Evolutionary conservation across 2,113 vertebrate species (phyloP).

Genomic region (Solenodon paradoxus): DNA sequence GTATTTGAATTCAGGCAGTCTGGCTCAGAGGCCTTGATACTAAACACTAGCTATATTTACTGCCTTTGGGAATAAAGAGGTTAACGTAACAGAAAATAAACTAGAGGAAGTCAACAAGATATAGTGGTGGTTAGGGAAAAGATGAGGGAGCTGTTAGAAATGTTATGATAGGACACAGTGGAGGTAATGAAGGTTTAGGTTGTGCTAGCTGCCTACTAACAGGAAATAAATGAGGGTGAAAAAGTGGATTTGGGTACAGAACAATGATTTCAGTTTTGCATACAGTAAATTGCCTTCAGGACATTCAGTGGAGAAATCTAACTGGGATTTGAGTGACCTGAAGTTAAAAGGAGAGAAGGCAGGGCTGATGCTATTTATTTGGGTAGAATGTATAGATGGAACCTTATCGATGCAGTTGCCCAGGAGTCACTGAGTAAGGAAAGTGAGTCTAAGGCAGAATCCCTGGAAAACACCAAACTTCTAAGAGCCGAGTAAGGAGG

Average conservation of each 20-base stretch:
- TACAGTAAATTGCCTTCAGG: not conserved
- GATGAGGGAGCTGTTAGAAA: not conserved
- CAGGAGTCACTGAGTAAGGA: not conserved
- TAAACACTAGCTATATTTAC: not conserved
- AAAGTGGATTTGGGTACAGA: not conserved
- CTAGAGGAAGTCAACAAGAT: not conserved
- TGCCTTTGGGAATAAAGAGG: not conserved
- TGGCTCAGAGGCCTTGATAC: not conserved
- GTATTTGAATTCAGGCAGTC: not conserved
- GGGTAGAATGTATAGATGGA: not conserved
- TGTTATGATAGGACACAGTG: not conserved
- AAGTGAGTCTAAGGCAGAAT: not conserved
- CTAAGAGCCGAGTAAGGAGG: not conserved
- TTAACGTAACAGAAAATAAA: not conserved
- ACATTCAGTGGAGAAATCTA: constrained; percentile 5
- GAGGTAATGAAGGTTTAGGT: not conserved
- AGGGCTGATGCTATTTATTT: not conserved
- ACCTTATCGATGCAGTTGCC: not conserved
- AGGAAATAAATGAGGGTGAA: not conserved
- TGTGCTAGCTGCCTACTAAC: not conserved
- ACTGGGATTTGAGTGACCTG: not conserved
- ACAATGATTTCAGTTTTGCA: not conserved
- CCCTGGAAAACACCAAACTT: not conserved
- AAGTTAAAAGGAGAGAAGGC: not conserved
- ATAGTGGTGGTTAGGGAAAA: not conserved